Evolutionary conservation across 2,113 vertebrate genomes (phyloP).

Genomic region (Microcebus griseorufus): DNA sequence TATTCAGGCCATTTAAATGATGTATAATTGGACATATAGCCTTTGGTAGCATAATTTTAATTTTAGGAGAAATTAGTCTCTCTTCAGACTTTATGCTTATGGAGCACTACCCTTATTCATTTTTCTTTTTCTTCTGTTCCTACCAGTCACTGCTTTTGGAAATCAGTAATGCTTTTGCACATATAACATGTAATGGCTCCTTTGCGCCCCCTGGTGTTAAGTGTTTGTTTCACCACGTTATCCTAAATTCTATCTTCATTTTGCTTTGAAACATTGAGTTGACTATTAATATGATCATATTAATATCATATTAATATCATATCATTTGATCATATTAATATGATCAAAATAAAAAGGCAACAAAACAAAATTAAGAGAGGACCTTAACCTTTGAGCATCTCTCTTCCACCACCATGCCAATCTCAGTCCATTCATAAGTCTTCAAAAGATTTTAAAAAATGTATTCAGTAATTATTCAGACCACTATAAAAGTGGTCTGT

Average conservation of each 20-base stretch:
- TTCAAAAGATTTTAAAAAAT: not conserved
- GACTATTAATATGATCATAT: not conserved
- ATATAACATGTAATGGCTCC: not conserved
- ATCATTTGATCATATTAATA: not conserved
- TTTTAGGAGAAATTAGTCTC: not conserved
- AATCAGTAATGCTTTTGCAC: not conserved
- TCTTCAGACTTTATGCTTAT: not conserved
- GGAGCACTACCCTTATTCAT: not conserved
- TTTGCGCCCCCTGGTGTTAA: not conserved
- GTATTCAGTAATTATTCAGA: not conserved
- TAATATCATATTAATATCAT: no score
- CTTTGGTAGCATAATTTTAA: not conserved
- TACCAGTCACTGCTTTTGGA: not conserved
- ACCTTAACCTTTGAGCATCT: not conserved
- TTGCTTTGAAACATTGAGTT: not conserved
- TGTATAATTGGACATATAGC: not conserved
- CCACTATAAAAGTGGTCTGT: not conserved
- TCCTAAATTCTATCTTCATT: not conserved
- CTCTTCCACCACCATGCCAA: not conserved
- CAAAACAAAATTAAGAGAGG: not conserved
- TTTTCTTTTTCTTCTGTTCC: not conserved
- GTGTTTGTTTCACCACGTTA: not conserved
- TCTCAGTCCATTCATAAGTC: not conserved
- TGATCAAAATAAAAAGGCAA: not conserved
- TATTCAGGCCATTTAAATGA: not conserved